Percentiles rank a stretch among this genome's conserved stretches.
phyloP scores from a whole-genome alignment of 2,113 vertebrate genomes.

The Colinus virginianus region DNA sequence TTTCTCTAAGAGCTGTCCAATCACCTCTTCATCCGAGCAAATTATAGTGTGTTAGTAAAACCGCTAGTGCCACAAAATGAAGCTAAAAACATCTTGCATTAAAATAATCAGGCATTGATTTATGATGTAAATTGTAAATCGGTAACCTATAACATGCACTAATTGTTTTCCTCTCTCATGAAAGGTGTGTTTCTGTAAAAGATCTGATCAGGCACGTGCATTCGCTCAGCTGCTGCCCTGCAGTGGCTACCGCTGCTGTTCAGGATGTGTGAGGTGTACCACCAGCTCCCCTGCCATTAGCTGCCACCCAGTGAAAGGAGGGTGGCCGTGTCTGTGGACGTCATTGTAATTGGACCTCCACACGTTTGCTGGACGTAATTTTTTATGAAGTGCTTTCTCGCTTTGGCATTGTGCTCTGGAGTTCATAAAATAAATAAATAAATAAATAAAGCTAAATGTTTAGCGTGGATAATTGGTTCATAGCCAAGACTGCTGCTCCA shows the following conservation, averaged over 20 bases:
- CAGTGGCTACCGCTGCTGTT: not conserved
- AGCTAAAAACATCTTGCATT: conserved; percentile 50
- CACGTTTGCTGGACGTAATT: not conserved
- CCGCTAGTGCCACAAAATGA: conserved; percentile 34
- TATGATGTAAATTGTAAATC: conserved; percentile 52
- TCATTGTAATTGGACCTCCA: not conserved
- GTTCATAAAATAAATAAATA: not conserved
- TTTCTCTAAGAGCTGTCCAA: conserved; percentile 65
- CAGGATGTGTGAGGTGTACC: not conserved
- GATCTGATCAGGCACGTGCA: conserved; percentile 14
- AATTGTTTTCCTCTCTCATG: conserved; percentile 10
- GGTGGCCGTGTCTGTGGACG: not conserved
- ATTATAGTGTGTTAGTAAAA: conserved; percentile 66
- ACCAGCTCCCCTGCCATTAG: not conserved
- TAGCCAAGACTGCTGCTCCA: not conserved
- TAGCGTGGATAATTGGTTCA: not conserved
- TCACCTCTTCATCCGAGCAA: conserved; percentile 63
- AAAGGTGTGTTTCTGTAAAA: conserved; percentile 30
- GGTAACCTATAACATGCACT: conserved; percentile 48
- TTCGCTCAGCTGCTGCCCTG: conserved; percentile 33
- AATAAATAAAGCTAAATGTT: not conserved
- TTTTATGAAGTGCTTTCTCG: not conserved
- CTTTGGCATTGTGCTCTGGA: not conserved
- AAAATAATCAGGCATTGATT: conserved; percentile 62
- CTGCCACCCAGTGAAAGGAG: not conserved